A percentile compares a stretch with the other conserved stretches of the same genome.
Evolutionary conservation across 2,113 vertebrate species (phyloP).

Genomic region (Nasalis larvatus): DNA sequence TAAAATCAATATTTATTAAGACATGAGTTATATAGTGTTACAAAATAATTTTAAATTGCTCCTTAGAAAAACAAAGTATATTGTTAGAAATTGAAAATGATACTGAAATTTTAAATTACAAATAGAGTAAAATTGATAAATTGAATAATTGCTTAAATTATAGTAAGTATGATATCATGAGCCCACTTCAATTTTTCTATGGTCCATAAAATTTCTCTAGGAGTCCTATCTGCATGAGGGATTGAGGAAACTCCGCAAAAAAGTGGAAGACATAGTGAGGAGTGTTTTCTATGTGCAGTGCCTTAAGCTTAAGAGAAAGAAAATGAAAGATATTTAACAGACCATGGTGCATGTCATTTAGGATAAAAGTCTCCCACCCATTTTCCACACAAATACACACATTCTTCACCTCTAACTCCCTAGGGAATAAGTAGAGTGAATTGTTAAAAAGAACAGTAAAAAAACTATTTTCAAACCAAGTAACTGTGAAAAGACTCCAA

Average conservation of each 20-base stretch:
- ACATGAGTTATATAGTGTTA: neutral
- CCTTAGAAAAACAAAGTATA: neutral
- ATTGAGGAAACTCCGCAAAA: neutral
- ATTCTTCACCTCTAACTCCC: neutral
- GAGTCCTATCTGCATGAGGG: neutral
- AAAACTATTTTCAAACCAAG: constrained; percentile 23
- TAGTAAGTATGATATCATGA: neutral
- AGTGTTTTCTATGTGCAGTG: neutral
- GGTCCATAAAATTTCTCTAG: neutral
- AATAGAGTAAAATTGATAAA: neutral
- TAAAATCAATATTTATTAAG: neutral
- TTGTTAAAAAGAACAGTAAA: neutral
- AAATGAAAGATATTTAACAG: neutral
- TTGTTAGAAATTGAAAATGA: neutral
- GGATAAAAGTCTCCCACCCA: neutral
- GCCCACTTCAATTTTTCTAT: neutral
- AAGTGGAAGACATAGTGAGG: neutral
- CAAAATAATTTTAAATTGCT: neutral
- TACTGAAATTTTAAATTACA: neutral
- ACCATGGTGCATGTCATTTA: neutral
- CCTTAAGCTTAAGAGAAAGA: neutral
- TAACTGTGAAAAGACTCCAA: neutral
- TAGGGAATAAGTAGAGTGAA: neutral
- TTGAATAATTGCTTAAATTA: neutral
- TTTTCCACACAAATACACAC: neutral